Percentiles rank a stretch among this genome's conserved stretches.
These are phyloP conservation scores for Platorchestia sp. DNA, from an alignment of 1,140 invertebrate genomes.

Conservation along the genomic window DNA sequence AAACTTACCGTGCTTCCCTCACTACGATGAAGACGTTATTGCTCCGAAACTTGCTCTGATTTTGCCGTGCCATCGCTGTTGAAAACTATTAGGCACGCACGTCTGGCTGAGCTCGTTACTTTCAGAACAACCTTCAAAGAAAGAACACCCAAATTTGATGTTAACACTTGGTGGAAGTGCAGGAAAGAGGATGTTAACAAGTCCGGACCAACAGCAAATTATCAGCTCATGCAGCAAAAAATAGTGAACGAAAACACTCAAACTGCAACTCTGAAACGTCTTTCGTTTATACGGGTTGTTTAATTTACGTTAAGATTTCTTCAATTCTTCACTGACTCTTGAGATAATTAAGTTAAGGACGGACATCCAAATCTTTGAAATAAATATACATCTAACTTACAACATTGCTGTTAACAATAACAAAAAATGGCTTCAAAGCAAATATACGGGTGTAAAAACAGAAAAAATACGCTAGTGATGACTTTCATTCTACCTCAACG, in stretches of 20 bases:
- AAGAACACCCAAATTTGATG: too few relatives aligned
- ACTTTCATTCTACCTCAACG: not conserved
- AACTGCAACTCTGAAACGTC: too few relatives aligned
- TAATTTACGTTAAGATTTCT: not conserved
- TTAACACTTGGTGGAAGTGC: too few relatives aligned
- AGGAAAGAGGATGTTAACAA: too few relatives aligned
- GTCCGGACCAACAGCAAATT: too few relatives aligned
- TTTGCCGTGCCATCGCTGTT: too few relatives aligned
- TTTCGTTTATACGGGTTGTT: not conserved
- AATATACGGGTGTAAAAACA: not conserved
- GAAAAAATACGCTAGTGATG: not conserved
- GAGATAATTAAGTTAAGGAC: not conserved
- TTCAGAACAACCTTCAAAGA: too few relatives aligned
- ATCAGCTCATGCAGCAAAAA: too few relatives aligned
- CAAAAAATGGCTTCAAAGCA: not conserved
- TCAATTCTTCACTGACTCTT: not conserved
- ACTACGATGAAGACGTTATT: too few relatives aligned
- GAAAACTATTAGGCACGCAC: too few relatives aligned
- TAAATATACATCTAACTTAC: not conserved
- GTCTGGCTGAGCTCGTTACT: too few relatives aligned
- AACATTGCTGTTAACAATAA: not conserved
- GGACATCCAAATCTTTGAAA: not conserved
- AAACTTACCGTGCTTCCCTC: not conserved
- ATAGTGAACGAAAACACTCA: not conserved
- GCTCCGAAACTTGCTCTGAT: too few relatives aligned